phyloP scores from a whole-genome alignment of 2,113 vertebrate species.

The Brachyhypopomus gauderio region DNA sequence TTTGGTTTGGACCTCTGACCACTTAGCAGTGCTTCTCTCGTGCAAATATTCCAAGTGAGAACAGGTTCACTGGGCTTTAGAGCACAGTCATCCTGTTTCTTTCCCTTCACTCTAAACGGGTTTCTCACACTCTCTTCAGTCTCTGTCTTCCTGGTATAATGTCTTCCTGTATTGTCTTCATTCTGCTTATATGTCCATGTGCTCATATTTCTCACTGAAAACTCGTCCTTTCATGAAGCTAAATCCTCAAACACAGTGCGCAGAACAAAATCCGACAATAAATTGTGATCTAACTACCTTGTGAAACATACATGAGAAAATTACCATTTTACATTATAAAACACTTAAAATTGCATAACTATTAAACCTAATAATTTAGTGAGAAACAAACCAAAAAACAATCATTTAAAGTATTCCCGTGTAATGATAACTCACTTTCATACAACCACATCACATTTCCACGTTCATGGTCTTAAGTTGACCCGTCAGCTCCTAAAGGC shows the following conservation, averaged over 20 bases:
- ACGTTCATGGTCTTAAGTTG: neutral
- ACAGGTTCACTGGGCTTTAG: neutral
- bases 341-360: neutral
- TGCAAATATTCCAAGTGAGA: neutral
- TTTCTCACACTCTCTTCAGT: neutral
- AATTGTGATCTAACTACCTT: neutral
- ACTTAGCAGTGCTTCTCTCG: neutral
- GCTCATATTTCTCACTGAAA: slow-evolving; percentile 29
- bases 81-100: slow-evolving; percentile 2
- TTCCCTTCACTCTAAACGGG: neutral
- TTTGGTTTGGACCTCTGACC: slow-evolving; percentile 44
- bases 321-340: neutral
- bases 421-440: neutral
- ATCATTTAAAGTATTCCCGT: neutral
- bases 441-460: neutral
- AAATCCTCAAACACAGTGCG: neutral
- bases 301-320: neutral
- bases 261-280: neutral
- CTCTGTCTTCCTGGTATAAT: neutral
- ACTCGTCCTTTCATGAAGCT: slow-evolving; percentile 37
- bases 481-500: neutral
- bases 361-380: neutral
- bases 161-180: neutral
- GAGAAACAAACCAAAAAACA: neutral
- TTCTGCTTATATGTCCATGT: neutral